Conservation (phyloP, 2,888 invertebrate species). For the Zhuqinia jingwanae region DNA sequence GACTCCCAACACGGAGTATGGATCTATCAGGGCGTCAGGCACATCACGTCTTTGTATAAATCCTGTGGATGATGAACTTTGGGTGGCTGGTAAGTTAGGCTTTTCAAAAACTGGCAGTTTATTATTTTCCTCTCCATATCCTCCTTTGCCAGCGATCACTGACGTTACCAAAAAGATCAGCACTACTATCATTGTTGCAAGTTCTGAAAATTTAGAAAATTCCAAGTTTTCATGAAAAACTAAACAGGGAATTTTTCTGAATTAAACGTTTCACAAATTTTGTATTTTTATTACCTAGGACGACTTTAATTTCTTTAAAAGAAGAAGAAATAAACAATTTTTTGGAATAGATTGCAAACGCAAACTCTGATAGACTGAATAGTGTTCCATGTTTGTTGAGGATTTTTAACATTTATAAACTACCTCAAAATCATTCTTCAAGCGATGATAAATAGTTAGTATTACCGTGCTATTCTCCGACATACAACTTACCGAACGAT, state of each 20-base stretch:
- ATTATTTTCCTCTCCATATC: not conserved
- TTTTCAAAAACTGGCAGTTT: constrained; percentile 20
- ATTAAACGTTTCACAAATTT: not conserved
- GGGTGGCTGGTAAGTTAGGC: not conserved
- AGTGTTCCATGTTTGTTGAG: not conserved
- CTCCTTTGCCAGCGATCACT: not conserved
- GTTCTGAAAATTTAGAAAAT: not conserved
- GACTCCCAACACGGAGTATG: constrained; percentile 77
- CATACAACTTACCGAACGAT: too few species aligned
- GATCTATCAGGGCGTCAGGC: constrained; percentile 75
- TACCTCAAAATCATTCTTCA: not conserved
- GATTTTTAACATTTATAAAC: constrained; percentile 40
- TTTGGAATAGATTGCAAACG: not conserved
- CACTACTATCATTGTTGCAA: not conserved
- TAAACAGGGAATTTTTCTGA: not conserved
- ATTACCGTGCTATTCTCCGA: not conserved
- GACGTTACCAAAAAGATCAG: not conserved
- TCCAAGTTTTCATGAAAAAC: not conserved
- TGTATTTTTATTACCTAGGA: not conserved
- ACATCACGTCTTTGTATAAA: constrained; percentile 59
- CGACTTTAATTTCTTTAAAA: not conserved
- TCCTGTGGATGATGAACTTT: not conserved
- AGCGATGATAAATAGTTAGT: not conserved
- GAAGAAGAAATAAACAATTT: not conserved
- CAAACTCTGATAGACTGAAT: constrained; percentile 22